Conservation (phyloP, 1,140 invertebrate genomes). For the Papilio xuthus region DNA sequence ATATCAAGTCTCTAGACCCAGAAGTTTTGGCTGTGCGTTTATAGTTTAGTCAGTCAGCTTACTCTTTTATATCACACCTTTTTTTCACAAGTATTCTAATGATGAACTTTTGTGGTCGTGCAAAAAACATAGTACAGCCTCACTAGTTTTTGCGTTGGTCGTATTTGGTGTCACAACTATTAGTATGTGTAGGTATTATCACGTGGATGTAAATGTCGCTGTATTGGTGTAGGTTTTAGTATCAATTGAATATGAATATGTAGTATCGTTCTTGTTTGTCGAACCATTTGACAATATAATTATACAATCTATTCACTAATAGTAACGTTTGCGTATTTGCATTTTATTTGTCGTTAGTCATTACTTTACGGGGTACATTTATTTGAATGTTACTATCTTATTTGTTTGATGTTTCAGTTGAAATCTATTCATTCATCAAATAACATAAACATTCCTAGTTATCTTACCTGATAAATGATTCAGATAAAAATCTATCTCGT, state of each 20-base stretch:
- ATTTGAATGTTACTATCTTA: no score
- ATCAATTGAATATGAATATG: conserved; percentile 27
- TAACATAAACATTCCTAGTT: no score
- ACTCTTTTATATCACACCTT: no score
- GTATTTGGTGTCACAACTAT: conserved; percentile 51
- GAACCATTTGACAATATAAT: conserved; percentile 19
- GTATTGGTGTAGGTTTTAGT: conserved; percentile 34
- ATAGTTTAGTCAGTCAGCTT: no score
- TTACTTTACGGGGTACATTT: background rate
- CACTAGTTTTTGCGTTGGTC: conserved; percentile 72
- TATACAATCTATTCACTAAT: conserved; percentile 23
- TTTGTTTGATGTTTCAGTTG: no score
- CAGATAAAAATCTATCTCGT: background rate
- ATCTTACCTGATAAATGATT: background rate
- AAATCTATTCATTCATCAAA: no score
- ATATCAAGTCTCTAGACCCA: no score
- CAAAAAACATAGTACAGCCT: conserved; percentile 35
- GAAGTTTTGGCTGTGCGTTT: no score
- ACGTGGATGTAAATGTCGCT: conserved; percentile 27
- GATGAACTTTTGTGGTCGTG: background rate
- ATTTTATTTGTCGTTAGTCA: conserved; percentile 2
- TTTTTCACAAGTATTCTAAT: background rate
- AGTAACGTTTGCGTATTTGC: conserved; percentile 15
- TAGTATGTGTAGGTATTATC: conserved; percentile 35
- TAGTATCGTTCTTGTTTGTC: conserved; percentile 7